Conservation (phyloP, 2,797 vertebrate genomes). For the Poeciliopsis gracilis region DNA sequence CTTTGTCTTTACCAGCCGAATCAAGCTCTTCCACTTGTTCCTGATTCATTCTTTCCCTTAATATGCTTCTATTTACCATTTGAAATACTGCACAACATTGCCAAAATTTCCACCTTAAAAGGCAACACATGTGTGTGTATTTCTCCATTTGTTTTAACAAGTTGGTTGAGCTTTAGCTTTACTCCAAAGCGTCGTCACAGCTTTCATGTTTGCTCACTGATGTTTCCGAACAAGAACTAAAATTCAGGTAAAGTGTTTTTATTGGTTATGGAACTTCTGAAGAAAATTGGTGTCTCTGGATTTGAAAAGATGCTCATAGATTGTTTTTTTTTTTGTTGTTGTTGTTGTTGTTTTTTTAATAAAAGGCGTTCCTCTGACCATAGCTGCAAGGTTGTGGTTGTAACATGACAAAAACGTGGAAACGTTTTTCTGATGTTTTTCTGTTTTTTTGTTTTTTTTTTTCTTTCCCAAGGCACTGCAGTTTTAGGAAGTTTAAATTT, state of each 20-base stretch:
- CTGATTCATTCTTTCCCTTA: background rate
- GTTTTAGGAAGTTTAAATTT: constrained; percentile 6
- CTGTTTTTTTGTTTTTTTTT: background rate
- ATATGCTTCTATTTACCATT: background rate
- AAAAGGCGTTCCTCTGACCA: no score
- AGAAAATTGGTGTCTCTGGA: background rate
- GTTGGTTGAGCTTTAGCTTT: background rate
- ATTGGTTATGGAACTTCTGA: background rate
- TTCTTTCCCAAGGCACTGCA: background rate
- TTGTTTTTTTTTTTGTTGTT: no score
- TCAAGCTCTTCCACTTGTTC: background rate
- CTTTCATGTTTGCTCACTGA: background rate
- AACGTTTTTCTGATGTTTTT: background rate
- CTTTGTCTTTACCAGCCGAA: background rate
- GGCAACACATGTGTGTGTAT: background rate
- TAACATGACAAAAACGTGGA: background rate
- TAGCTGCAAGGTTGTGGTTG: background rate
- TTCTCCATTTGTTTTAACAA: background rate
- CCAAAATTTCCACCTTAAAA: background rate
- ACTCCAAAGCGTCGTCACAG: background rate
- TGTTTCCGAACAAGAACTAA: background rate
- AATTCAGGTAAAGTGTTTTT: background rate
- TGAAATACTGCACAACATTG: background rate
- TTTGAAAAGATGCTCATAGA: background rate
- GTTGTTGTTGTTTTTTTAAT: no score